A percentile compares a stretch with the other conserved stretches of the same genome.
Evolutionary conservation across 2,888 invertebrate genomes (phyloP).

Genomic region (Chalcosyrphus nemorum): DNA sequence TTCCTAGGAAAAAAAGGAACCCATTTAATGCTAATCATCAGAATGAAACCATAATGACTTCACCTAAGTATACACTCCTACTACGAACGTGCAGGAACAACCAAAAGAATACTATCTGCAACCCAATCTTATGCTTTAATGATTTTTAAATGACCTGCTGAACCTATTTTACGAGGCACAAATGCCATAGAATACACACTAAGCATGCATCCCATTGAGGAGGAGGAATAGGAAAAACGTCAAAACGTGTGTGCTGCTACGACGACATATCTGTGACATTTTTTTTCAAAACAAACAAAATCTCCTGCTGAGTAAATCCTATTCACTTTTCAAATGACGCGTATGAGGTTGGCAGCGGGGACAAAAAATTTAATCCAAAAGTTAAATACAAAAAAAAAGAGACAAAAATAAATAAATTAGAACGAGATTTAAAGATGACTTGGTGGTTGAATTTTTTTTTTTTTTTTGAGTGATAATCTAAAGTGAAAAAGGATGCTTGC

Average conservation of each 20-base stretch:
- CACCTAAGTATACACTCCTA: conserved; percentile 3
- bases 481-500: no score
- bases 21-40: background rate
- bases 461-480: no score
- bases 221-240: no score
- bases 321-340: conserved; percentile 12
- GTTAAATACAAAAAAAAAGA: background rate
- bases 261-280: conserved; percentile 1
- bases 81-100: conserved; percentile 4
- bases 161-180: conserved; percentile 10
- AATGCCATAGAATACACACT: conserved; percentile 1
- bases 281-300: conserved; percentile 10
- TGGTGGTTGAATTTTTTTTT: background rate
- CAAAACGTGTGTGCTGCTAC: background rate
- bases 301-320: conserved; percentile 8
- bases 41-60: background rate
- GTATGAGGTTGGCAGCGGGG: background rate
- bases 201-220: background rate
- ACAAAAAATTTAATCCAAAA: background rate
- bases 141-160: conserved; percentile 21
- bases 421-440: background rate
- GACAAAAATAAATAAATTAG: background rate
- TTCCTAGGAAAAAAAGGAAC: background rate
- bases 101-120: background rate
- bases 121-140: background rate